phyloP scores from a whole-genome alignment of 2,888 invertebrate genomes.

The Allygus modestus region DNA sequence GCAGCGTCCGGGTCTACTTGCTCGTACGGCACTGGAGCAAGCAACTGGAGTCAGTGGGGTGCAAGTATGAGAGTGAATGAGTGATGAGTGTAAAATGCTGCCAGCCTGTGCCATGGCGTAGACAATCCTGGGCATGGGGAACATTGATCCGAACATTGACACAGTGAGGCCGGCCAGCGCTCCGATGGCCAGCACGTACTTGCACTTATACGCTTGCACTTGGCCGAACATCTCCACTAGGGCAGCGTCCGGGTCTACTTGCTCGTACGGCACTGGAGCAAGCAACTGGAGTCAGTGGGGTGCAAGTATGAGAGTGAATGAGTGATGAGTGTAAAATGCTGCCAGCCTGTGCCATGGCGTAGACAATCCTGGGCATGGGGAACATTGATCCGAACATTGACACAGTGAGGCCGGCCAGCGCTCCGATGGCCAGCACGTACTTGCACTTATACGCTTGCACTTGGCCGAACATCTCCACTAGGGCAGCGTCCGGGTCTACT shows the following conservation, averaged over 20 bases:
- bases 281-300: background rate
- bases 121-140: conserved; percentile 94
- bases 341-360: conserved; percentile 97
- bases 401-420: conserved; percentile 93
- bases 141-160: conserved; percentile 98
- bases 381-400: conserved; percentile 99
- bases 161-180: conserved; percentile 95
- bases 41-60: background rate
- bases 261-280: conserved; percentile 87
- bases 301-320: too few species aligned
- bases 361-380: conserved; percentile 95
- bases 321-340: too few species aligned
- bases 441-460: conserved; percentile 92
- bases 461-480: conserved; percentile 94
- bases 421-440: conserved; percentile 94
- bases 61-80: too few species aligned
- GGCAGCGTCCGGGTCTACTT: conserved; percentile 90
- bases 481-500: conserved; percentile 89
- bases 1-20: conserved; percentile 91
- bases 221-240: conserved; percentile 95
- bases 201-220: conserved; percentile 90
- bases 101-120: conserved; percentile 98
- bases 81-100: too few species aligned
- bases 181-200: conserved; percentile 94
- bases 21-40: conserved; percentile 86